These are phyloP conservation scores for Cataglyphis cursor DNA, from an alignment of 2,888 invertebrate genomes.

Conservation along the genomic window DNA sequence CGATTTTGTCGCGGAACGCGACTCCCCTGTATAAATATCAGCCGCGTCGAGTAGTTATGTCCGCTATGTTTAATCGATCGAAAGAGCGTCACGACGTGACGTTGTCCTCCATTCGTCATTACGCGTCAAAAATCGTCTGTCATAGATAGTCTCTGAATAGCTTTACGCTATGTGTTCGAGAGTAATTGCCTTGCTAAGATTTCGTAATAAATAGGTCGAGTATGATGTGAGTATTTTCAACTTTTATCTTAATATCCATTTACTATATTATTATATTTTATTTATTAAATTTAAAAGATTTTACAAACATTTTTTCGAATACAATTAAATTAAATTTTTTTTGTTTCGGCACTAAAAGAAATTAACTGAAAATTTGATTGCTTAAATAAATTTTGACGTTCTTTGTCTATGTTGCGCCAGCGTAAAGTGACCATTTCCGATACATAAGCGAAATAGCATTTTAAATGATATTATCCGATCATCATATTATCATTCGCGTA, in stretches of 20 bases:
- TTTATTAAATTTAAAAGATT: constrained; percentile 18
- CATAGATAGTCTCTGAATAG: not conserved
- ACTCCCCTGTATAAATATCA: constrained; percentile 71
- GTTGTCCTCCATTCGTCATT: constrained; percentile 39
- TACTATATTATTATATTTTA: not conserved
- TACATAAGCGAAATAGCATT: constrained; percentile 37
- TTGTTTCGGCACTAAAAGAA: not conserved
- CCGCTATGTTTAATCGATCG: constrained; percentile 53
- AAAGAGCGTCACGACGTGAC: constrained; percentile 31
- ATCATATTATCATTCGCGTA: constrained; percentile 2
- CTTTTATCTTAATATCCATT: not conserved
- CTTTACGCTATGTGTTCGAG: not conserved
- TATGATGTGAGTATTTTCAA: not conserved
- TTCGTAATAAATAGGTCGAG: not conserved
- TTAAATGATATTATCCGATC: not conserved
- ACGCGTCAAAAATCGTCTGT: constrained; percentile 40
- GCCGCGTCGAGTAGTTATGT: constrained; percentile 38
- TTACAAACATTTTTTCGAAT: not conserved
- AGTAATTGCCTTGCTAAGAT: constrained; percentile 9
- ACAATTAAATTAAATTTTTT: not conserved
- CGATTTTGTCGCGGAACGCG: constrained; percentile 66
- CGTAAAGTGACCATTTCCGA: constrained; percentile 21
- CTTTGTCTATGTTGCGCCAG: not conserved
- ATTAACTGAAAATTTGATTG: constrained; percentile 22
- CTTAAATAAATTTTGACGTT: constrained; percentile 1